Base-by-base conservation (phyloP, 2,888 invertebrate genomes). In the Drosophila nigricruria region DNA sequence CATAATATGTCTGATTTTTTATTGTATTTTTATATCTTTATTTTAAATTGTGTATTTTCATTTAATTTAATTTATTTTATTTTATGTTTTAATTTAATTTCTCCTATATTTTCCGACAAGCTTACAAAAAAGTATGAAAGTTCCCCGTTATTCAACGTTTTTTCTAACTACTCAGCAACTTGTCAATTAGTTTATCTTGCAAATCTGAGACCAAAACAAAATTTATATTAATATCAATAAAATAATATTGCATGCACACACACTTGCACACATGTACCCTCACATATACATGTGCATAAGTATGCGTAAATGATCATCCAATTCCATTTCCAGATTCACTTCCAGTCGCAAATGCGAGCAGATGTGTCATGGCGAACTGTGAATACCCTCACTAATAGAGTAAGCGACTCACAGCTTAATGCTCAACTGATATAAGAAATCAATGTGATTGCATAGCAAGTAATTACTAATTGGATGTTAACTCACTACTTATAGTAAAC, bases 361-460 rank as follows among this genome's bases (percentile, higher is more conserved):
- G 1, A 12, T 20, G 14, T 3, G 9, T 20, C n/a, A 16, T 12
- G 34, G 2, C 42, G 75, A 58, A 30, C 1, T 9, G 1, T n/a
- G 16, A 50, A 74, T 45, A 75, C 73, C 23, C 73, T 70, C 30
- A 9, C 16, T 5, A n/a, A 47, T 3, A 2, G 10, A 2, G 1
- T 5, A 25, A 27, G n/a, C n/a, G 9, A 47, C n/a, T 12, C 5
- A 1, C n/a, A 10, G 30, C 1, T 14, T 12, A 20, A 42, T 20
- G 12, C 12, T 12, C 1, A 12, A 36, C 10, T 5, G 10, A n/a
- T 2, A 8, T 5, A 34, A 9, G 4, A 20, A 52, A 32, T 52
- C 9, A 23, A 23, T 36, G 5, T 14, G 2, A n/a, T 27, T 47
- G n/a, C 16, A 16, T 23, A 16, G 34, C 10, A 5, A 4, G 4